phyloP scores from a whole-genome alignment of 1,140 invertebrate genomes.

The Cephus cinctus region DNA sequence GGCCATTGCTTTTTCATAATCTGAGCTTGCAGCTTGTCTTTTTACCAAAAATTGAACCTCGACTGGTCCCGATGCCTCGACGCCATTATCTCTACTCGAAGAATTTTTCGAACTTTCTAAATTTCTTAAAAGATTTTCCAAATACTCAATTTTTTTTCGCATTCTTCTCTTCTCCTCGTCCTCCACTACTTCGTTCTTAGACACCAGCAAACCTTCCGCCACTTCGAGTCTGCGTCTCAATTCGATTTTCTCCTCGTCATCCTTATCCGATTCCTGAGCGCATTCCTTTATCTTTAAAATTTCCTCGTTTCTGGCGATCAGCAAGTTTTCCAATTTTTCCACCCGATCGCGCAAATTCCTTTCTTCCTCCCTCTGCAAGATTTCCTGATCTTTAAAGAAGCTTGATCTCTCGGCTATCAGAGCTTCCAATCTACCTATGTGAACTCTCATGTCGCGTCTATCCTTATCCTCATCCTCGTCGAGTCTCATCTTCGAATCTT shows the following conservation, averaged over 20 bases:
- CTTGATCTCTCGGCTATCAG: background rate
- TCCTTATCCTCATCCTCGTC: background rate
- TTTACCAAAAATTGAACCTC: background rate
- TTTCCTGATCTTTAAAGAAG: background rate
- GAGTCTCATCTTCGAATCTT: conserved; percentile 5
- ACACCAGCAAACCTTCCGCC: background rate
- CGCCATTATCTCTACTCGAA: no score
- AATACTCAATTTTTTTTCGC: background rate
- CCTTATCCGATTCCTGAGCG: background rate
- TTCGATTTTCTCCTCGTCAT: background rate
- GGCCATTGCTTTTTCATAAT: conserved; percentile 1
- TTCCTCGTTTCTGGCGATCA: background rate
- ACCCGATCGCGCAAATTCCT: conserved; percentile 9
- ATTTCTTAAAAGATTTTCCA: background rate
- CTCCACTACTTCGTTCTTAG: background rate
- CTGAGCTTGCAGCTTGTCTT: background rate
- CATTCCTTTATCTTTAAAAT: background rate
- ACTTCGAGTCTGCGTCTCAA: background rate
- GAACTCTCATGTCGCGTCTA: conserved; percentile 6
- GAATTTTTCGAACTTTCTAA: background rate
- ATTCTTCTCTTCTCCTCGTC: background rate
- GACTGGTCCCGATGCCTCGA: background rate
- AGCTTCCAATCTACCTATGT: conserved; percentile 17
- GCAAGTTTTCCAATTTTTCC: conserved; percentile 15
- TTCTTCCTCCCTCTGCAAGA: background rate